phyloP scores from a whole-genome alignment of 2,113 vertebrate species.

The Gulo gulo region DNA sequence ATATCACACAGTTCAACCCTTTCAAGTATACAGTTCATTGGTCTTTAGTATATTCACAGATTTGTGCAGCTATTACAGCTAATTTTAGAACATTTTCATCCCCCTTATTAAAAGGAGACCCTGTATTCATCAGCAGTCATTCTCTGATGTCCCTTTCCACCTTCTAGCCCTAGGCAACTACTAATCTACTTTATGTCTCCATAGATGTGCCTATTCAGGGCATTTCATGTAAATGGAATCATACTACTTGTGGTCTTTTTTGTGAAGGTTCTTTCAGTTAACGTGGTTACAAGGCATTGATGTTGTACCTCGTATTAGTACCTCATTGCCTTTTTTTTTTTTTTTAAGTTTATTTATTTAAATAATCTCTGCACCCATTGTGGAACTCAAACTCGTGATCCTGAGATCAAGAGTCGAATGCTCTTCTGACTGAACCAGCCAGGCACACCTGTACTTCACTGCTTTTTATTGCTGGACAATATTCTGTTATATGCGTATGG shows the following conservation, averaged over 20 bases:
- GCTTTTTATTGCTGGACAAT: neutral
- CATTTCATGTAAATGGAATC: neutral
- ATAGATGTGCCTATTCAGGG: neutral
- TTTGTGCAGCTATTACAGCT: neutral
- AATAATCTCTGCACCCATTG: neutral
- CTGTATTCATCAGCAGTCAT: neutral
- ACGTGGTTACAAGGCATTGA: neutral
- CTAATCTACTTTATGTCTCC: neutral
- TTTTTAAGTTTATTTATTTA: neutral
- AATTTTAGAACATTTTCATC: neutral
- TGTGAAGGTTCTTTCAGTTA: neutral
- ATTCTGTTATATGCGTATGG: neutral
- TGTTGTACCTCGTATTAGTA: neutral
- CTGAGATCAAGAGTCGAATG: neutral
- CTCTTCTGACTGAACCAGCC: neutral
- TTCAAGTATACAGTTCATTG: neutral
- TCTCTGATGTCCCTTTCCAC: neutral
- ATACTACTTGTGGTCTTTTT: neutral
- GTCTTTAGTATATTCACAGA: neutral
- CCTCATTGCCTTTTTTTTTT: neutral
- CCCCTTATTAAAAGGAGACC: neutral
- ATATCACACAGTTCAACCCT: neutral
- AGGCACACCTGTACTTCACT: neutral
- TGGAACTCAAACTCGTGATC: neutral
- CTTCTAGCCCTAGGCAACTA: neutral